Conservation (phyloP, 2,888 invertebrate species). For the Mechanitis mazaeus region DNA sequence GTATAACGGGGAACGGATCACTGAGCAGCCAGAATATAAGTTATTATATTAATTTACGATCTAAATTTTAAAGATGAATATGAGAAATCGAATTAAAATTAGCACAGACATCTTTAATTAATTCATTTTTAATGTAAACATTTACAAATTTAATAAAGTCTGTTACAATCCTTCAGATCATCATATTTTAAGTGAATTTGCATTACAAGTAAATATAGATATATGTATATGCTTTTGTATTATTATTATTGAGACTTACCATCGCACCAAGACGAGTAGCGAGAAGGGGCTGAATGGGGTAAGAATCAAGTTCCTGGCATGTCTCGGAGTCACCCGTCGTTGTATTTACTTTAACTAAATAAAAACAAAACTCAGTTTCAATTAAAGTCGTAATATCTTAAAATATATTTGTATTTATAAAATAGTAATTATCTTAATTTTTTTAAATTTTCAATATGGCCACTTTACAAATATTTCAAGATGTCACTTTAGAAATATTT, state of each 20-base stretch:
- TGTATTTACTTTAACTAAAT: slow-evolving; percentile 59
- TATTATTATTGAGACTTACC: slow-evolving; percentile 11
- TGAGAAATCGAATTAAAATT: too few species aligned
- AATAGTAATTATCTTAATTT: neutral
- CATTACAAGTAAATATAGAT: neutral
- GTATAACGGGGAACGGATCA: neutral
- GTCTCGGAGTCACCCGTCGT: slow-evolving; percentile 70
- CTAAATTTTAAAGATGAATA: too few species aligned
- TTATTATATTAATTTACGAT: too few species aligned
- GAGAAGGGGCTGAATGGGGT: slow-evolving; percentile 87
- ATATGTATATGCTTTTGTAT: neutral
- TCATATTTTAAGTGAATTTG: too few species aligned
- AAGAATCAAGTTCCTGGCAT: slow-evolving; percentile 82
- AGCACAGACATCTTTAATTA: too few species aligned
- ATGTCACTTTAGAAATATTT: too few species aligned
- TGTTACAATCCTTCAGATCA: too few species aligned
- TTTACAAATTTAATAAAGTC: too few species aligned
- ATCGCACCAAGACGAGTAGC: slow-evolving; percentile 74
- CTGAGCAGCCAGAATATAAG: neutral
- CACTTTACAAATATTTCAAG: too few species aligned
- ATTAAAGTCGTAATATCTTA: too few species aligned
- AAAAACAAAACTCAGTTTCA: slow-evolving; percentile 3
- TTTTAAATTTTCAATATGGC: too few species aligned
- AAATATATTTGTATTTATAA: neutral
- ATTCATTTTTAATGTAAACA: too few species aligned